These are phyloP conservation scores for Pogonus chalceus DNA, from an alignment of 1,140 invertebrate genomes.

Conservation along the genomic window DNA sequence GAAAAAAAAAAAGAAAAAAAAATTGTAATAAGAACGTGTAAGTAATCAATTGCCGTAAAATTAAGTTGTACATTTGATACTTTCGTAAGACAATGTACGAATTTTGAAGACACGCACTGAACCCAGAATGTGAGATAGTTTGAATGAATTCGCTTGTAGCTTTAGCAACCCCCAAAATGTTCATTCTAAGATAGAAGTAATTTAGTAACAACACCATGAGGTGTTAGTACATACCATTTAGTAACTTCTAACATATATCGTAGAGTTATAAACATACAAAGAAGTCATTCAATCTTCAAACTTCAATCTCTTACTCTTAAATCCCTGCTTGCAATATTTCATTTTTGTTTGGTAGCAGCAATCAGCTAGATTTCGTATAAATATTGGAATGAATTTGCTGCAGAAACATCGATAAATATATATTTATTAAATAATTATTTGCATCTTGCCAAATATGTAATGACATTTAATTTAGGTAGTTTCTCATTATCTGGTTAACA, in stretches of 20 bases:
- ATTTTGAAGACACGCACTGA: conserved; percentile 11
- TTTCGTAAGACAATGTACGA: conserved; percentile 6
- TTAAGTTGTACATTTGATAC: conserved; percentile 8
- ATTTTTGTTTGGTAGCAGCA: not conserved
- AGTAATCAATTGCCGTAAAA: not conserved
- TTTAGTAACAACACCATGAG: not conserved
- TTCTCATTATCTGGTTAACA: not conserved
- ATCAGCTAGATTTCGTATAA: not conserved
- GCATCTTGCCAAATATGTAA: conserved; percentile 1
- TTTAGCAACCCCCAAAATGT: not conserved
- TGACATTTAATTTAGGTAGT: not conserved
- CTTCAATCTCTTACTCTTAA: conserved; percentile 2
- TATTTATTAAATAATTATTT: not conserved
- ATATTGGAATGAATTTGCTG: no score
- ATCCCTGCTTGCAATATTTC: no score
- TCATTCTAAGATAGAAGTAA: conserved; percentile 5
- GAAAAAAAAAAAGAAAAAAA: conserved; percentile 7
- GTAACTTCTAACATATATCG: not conserved
- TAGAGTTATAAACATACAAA: not conserved
- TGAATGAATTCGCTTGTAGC: conserved; percentile 16
- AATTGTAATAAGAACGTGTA: not conserved
- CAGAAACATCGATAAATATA: not conserved
- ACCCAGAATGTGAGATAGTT: conserved; percentile 19
- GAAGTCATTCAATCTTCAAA: no score
- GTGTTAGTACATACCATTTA: conserved; percentile 3